Conservation (phyloP, 2,888 invertebrate species). For the Myathropa florea region DNA sequence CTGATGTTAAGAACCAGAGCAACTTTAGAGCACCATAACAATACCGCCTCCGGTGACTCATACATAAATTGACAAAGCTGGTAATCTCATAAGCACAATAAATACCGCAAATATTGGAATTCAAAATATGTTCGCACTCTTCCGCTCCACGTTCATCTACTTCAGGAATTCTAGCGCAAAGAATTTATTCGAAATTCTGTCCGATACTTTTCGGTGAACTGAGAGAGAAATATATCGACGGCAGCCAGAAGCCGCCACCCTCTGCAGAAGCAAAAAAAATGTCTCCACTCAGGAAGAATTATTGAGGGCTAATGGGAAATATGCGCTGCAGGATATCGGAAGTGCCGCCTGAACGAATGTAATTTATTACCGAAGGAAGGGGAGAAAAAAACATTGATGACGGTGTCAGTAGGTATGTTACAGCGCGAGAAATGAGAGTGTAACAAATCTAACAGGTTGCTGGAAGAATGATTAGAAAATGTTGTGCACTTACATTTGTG, state of each 20-base stretch:
- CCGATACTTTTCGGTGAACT: neutral
- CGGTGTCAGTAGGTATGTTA: constrained; percentile 11
- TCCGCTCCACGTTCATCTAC: neutral
- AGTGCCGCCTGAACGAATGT: neutral
- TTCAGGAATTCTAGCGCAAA: neutral
- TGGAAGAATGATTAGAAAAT: neutral
- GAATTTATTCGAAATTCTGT: neutral
- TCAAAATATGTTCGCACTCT: neutral
- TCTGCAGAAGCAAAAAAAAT: neutral
- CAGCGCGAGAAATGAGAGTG: neutral
- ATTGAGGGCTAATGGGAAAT: constrained; percentile 25
- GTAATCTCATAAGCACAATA: neutral
- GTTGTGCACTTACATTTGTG: neutral
- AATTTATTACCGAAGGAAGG: constrained; percentile 9
- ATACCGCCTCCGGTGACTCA: no score
- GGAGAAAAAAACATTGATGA: constrained; percentile 1
- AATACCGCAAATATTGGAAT: neutral
- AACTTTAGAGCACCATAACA: no score
- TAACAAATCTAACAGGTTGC: constrained; percentile 22
- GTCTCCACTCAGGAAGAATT: constrained; percentile 20
- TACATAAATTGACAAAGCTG: no score
- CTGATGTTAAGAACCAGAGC: no score
- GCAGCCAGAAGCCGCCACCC: neutral
- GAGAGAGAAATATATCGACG: constrained; percentile 10
- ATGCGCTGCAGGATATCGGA: constrained; percentile 32